Evolutionary conservation across 2,113 vertebrate species (phyloP).

Genomic region (Macrotus californicus): DNA sequence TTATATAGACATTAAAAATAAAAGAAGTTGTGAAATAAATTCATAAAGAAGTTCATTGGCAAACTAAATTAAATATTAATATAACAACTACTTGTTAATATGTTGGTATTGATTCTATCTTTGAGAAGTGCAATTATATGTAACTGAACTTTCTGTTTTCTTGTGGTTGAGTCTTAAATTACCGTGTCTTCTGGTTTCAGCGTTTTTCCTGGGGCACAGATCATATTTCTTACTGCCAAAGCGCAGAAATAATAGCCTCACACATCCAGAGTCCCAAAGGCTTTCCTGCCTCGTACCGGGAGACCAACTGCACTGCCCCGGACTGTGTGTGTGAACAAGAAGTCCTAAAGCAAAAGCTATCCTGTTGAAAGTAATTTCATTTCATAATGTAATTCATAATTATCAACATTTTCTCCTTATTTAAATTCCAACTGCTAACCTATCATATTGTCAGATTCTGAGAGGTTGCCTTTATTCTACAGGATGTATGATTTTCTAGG

Average conservation of each 20-base stretch:
- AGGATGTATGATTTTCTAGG: not conserved
- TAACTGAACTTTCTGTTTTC: slow-evolving; percentile 53
- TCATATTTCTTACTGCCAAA: slow-evolving; percentile 70
- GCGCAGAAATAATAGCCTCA: slow-evolving; percentile 66
- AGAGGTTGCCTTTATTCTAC: not conserved
- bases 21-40: not conserved
- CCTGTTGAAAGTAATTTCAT: not conserved
- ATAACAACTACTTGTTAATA: slow-evolving; percentile 54
- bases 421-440: not conserved
- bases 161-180: slow-evolving; percentile 65
- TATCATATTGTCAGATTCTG: not conserved
- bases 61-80: slow-evolving; percentile 63
- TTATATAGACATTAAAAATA: not conserved
- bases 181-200: slow-evolving; percentile 60
- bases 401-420: not conserved
- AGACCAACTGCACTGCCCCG: slow-evolving; percentile 60
- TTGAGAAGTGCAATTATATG: slow-evolving; percentile 13
- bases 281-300: slow-evolving; percentile 60
- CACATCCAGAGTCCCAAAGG: slow-evolving; percentile 64
- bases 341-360: not conserved
- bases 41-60: slow-evolving; percentile 18
- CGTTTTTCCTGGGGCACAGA: slow-evolving; percentile 61
- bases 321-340: not conserved
- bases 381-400: slow-evolving; percentile 5
- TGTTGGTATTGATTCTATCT: slow-evolving; percentile 51